phyloP scores from a whole-genome alignment of 2,113 vertebrate genomes.

The Hymenochirus boettgeri region DNA sequence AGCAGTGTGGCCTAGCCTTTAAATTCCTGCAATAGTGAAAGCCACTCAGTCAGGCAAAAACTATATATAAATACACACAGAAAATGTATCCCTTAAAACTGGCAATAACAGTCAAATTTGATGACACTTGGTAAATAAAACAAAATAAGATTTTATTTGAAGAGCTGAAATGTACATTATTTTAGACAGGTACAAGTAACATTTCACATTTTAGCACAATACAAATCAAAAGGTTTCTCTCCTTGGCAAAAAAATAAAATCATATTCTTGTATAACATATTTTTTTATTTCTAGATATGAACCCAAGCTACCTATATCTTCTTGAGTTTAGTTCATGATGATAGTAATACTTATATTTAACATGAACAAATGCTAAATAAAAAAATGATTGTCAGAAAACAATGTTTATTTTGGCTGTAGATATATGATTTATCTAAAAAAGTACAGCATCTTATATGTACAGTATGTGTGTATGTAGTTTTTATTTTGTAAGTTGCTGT shows the following conservation, averaged over 20 bases:
- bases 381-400: slow-evolving; percentile 2
- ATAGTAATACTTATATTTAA: slow-evolving; percentile 17
- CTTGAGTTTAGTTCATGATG: slow-evolving; percentile 16
- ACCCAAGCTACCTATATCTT: slow-evolving; percentile 21
- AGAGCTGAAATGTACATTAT: slow-evolving; percentile 35
- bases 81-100: too few relatives aligned
- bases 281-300: slow-evolving; percentile 21
- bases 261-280: slow-evolving; percentile 33
- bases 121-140: slow-evolving; percentile 17
- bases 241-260: slow-evolving; percentile 43
- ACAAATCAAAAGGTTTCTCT: slow-evolving; percentile 34
- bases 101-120: too few relatives aligned
- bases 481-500: too few relatives aligned
- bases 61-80: too few relatives aligned
- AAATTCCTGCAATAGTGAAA: too few relatives aligned
- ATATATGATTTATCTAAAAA: slow-evolving; percentile 15
- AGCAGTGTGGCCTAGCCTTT: too few relatives aligned
- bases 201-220: slow-evolving; percentile 40
- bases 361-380: slow-evolving; percentile 7
- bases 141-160: slow-evolving; percentile 34
- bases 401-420: background rate
- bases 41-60: too few relatives aligned
- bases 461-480: too few relatives aligned
- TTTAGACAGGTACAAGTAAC: slow-evolving; percentile 34
- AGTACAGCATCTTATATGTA: too few relatives aligned